Conservation (phyloP, 1,140 invertebrate genomes). For the Drosophila yakuba region DNA sequence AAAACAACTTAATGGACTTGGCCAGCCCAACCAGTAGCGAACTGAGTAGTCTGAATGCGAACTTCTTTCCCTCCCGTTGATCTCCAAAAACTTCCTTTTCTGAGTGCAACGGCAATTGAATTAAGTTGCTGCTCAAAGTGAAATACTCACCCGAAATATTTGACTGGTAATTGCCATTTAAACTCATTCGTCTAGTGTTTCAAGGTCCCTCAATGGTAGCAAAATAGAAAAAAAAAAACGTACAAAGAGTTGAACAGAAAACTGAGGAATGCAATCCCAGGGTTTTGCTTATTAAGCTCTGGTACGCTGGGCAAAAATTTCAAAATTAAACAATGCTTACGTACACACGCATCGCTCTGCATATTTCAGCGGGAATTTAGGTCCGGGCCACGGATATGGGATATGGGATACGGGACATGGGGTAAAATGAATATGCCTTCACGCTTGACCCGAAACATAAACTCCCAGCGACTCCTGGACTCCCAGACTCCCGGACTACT, state of each 20-base stretch:
- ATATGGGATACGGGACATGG: conserved; percentile 7
- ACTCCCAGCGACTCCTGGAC: conserved; percentile 44
- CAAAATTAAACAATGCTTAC: conserved; percentile 52
- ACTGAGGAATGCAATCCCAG: conserved; percentile 30
- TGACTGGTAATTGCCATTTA: conserved; percentile 65
- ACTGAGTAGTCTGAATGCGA: conserved; percentile 15
- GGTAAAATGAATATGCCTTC: conserved; percentile 71
- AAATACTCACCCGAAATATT: conserved; percentile 64
- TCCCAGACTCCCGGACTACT: background rate
- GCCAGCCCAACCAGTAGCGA: conserved; percentile 1
- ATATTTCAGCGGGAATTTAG: conserved; percentile 72
- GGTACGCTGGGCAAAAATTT: conserved; percentile 32
- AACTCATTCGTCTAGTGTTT: conserved; percentile 28
- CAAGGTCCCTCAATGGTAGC: conserved; percentile 10
- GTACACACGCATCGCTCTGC: conserved; percentile 53
- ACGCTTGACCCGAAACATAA: conserved; percentile 76
- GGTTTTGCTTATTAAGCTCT: conserved; percentile 35
- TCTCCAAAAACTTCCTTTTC: conserved; percentile 58
- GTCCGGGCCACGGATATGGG: conserved; percentile 13
- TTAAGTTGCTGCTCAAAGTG: conserved; percentile 72
- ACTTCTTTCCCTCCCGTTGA: conserved; percentile 10
- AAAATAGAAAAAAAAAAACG: background rate
- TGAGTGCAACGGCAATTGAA: conserved; percentile 78
- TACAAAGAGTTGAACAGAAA: background rate
- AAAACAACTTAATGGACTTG: conserved; percentile 77